Percentiles rank a stretch among this genome's conserved stretches.
Evolutionary conservation across 2,113 vertebrate genomes (phyloP).

Genomic region (Cavia porcellus): DNA sequence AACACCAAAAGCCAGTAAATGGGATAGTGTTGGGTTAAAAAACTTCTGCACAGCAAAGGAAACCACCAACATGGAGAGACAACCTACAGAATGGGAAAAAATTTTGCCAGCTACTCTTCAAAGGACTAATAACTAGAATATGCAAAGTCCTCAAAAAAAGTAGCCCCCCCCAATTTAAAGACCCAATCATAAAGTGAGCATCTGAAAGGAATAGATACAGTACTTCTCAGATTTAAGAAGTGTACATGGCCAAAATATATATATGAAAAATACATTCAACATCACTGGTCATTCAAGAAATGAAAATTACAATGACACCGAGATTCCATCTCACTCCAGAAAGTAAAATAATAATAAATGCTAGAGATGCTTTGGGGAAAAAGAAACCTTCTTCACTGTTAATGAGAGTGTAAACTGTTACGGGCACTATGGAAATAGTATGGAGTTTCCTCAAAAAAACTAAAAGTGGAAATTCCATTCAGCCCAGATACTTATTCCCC

Average conservation of each 20-base stretch:
- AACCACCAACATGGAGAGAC: neutral
- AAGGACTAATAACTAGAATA: neutral
- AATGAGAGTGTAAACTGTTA: neutral
- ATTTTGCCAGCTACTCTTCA: neutral
- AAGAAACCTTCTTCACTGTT: neutral
- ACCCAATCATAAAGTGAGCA: neutral
- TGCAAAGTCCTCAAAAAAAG: neutral
- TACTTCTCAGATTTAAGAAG: neutral
- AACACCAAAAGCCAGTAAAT: neutral
- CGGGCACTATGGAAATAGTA: neutral
- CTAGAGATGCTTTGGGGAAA: neutral
- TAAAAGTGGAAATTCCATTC: neutral
- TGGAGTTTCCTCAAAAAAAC: neutral
- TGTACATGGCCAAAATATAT: neutral
- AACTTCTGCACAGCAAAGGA: neutral
- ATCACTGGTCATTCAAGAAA: neutral
- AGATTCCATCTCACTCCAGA: neutral
- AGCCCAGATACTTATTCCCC: neutral
- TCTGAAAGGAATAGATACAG: neutral
- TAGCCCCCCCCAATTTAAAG: neutral
- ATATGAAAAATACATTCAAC: neutral
- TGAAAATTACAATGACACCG: neutral
- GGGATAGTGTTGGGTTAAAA: neutral
- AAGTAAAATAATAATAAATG: neutral
- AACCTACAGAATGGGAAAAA: neutral